Conservation (phyloP, 2,888 invertebrate genomes). For the Crepidodera aurea region DNA sequence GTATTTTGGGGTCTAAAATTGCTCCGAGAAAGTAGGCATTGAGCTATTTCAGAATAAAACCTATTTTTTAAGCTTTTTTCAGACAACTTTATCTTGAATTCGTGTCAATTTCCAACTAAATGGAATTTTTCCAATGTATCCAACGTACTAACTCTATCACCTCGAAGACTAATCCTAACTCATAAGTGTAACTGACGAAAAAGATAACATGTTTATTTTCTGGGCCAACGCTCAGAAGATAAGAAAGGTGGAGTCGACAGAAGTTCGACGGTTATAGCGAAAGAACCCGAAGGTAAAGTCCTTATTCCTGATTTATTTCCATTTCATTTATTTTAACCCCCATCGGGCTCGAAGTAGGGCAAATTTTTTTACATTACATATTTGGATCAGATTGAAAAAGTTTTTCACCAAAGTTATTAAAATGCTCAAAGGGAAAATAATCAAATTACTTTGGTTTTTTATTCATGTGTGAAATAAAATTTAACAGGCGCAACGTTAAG, state of each 20-base stretch:
- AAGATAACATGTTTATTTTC: constrained; percentile 66
- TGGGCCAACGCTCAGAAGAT: constrained; percentile 74
- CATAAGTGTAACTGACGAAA: constrained; percentile 26
- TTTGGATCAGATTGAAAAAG: constrained; percentile 2
- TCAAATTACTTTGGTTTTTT: too few relatives aligned
- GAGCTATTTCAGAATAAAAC: too few relatives aligned
- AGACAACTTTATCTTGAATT: too few relatives aligned
- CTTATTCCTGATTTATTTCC: constrained; percentile 29
- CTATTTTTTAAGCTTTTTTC: too few relatives aligned
- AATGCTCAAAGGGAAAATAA: too few relatives aligned
- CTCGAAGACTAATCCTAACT: not conserved
- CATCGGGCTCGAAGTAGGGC: constrained; percentile 23
- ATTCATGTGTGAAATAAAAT: too few relatives aligned
- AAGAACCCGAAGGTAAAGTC: constrained; percentile 86
- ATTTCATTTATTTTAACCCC: constrained; percentile 31
- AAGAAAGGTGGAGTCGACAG: constrained; percentile 93
- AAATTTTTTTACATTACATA: not conserved
- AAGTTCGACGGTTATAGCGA: constrained; percentile 92
- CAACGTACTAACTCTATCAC: not conserved
- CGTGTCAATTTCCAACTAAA: not conserved
- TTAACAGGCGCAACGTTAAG: too few relatives aligned
- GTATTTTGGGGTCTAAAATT: too few relatives aligned
- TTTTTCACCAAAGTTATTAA: constrained; percentile 2
- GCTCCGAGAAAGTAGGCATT: too few relatives aligned
- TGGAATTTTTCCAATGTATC: not conserved